phyloP scores from a whole-genome alignment of 2,797 vertebrate species.

The Leucoraja ocellata region DNA sequence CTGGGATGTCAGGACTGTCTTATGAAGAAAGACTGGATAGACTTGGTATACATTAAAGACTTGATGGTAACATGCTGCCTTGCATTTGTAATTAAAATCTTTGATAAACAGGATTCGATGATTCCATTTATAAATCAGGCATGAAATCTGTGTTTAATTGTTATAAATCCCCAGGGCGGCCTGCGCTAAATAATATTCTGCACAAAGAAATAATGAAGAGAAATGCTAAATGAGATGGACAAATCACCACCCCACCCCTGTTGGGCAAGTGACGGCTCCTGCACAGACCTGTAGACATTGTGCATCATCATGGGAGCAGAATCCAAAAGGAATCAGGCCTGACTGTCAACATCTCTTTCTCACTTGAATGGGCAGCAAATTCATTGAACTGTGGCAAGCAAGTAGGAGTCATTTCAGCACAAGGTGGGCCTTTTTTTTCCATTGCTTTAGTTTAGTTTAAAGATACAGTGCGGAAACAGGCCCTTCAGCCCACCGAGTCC shows the following conservation, averaged over 20 bases:
- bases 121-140: conserved; percentile 1
- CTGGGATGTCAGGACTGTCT: no score
- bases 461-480: no score
- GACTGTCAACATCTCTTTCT: neutral
- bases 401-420: neutral
- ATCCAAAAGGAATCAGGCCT: neutral
- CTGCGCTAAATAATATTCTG: neutral
- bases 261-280: neutral
- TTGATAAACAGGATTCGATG: neutral
- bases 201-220: neutral
- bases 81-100: conserved; percentile 16
- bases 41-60: neutral
- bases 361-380: neutral
- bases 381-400: neutral
- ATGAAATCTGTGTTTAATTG: conserved; percentile 24
- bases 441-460: neutral
- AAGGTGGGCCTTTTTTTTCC: neutral
- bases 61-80: neutral
- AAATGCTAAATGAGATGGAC: neutral
- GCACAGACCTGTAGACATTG: neutral
- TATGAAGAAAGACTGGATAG: no score
- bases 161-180: neutral
- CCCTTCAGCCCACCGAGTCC: no score
- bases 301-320: neutral
- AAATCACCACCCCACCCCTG: neutral